Percentiles rank a stretch among this genome's conserved stretches.
phyloP scores from a whole-genome alignment of 2,888 invertebrate species.

The Trachelus troglodyta region DNA sequence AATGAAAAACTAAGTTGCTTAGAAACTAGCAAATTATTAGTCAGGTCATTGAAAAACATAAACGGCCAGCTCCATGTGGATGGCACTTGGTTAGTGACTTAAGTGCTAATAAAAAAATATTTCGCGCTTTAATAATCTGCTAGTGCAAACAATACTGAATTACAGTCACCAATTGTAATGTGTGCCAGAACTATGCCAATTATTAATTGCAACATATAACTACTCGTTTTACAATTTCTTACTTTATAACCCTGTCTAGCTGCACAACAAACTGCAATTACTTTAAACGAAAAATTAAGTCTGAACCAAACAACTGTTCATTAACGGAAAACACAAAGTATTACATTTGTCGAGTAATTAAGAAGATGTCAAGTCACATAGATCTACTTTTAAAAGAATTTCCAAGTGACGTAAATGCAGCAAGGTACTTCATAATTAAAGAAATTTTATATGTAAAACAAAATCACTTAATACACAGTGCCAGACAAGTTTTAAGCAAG shows the following conservation, averaged over 20 bases:
- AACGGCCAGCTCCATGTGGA: not conserved
- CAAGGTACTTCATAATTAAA: not conserved
- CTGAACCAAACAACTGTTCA: not conserved
- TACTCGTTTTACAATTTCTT: constrained; percentile 11
- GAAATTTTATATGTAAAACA: not conserved
- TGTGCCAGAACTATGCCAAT: constrained; percentile 35
- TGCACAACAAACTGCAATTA: constrained; percentile 11
- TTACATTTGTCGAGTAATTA: not conserved
- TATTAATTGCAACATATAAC: constrained; percentile 11
- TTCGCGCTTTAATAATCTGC: constrained; percentile 16
- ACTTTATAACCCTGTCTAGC: constrained; percentile 30
- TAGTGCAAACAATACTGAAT: constrained; percentile 18
- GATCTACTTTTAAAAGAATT: not conserved
- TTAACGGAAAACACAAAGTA: not conserved
- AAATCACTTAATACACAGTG: not conserved
- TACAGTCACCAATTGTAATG: constrained; percentile 25
- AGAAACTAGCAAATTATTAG: constrained; percentile 25
- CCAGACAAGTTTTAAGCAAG: not conserved
- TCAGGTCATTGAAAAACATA: constrained; percentile 21
- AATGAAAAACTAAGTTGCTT: constrained; percentile 22
- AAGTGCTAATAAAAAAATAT: not conserved
- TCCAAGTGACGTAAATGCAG: not conserved
- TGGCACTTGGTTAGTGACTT: not conserved
- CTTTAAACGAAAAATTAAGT: not conserved
- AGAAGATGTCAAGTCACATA: not conserved